Conservation (phyloP, 2,797 vertebrate species). For the Malacoctenus gilli region DNA sequence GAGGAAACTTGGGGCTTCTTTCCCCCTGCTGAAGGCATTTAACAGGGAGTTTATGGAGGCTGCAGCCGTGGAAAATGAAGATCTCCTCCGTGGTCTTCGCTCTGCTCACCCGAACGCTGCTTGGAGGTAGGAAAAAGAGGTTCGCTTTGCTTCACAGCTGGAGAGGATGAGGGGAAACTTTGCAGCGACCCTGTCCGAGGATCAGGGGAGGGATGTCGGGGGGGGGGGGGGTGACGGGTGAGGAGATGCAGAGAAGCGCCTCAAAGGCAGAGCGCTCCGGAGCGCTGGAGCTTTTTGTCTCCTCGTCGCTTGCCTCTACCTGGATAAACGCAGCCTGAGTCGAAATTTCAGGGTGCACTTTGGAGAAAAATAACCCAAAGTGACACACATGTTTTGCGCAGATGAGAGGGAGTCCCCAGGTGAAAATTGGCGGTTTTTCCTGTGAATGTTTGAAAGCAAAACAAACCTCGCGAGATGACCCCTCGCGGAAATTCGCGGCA, state of each 20-base stretch:
- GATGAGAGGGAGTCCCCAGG: conserved; percentile 21
- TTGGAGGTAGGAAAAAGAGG: conserved; percentile 80
- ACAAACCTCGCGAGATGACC: conserved; percentile 2
- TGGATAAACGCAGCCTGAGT: no score
- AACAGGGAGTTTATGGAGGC: conserved; percentile 78
- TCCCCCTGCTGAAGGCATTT: conserved; percentile 67
- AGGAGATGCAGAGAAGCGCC: conserved; percentile 2
- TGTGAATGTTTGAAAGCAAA: conserved; percentile 21
- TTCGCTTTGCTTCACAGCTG: conserved; percentile 22
- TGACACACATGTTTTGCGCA: conserved; percentile 5
- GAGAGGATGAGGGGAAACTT: conserved; percentile 15
- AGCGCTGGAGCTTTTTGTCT: no score
- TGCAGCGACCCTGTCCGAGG: conserved; percentile 13
- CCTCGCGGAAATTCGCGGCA: background rate
- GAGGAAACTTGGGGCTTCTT: conserved; percentile 61
- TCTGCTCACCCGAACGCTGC: conserved; percentile 76
- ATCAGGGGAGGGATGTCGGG: conserved; percentile 8
- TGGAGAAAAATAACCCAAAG: conserved; percentile 2
- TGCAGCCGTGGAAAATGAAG: conserved; percentile 83
- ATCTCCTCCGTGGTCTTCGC: conserved; percentile 77
- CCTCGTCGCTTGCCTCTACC: no score
- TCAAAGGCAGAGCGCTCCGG: no score
- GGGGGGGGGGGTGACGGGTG: conserved; percentile 10
- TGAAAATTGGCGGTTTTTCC: conserved; percentile 38
- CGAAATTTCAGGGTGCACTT: no score